Base-by-base conservation (phyloP, 2,113 vertebrate species). In the Chascanopsetta lugubris region DNA sequence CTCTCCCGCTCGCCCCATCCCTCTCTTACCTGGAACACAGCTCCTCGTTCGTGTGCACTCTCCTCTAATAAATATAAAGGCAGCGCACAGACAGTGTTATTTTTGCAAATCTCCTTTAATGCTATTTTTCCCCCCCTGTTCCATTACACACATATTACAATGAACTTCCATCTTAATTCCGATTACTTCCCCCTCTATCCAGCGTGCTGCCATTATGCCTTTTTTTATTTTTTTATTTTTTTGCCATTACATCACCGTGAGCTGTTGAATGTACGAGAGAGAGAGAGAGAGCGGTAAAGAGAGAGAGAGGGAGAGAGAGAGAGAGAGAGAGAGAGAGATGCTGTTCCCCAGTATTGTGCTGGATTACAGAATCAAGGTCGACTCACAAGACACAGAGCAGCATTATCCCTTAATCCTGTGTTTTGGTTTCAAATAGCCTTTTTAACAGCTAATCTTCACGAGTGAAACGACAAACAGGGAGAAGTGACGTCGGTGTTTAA, bases 401-500 rank as follows among this genome's bases (percentile, higher is more conserved):
- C 85, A 90, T 90, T 90, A 93, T 92, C 90, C 90, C 83, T 89
- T 90, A 92, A 90, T 91, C 89, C 85, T 85, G 75, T 92, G 90
- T 91, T 91, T 89, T 91, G 91, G 88, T 89, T 91, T 91, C 90
- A 92, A 90, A 91, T 90, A 89, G 85, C 86, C 84, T 90, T 90
- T 90, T 89, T 88, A n/a, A 88, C 77, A 87, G 83, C 83, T 89
- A 88, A 90, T 90, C 85, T 90, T 80, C 85, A 77, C 80, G 88
- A 88, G 85, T 86, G 86, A 91, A 91, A 87, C 85, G 88, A 89
- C 88, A 91, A 91, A 91, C 86, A 91, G 78, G 81, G 87, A 90
- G n/a, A 85, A 84, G 80, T 62, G 82, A 86, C 83, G 85, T 79
- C 83, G 73, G 90, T 90, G 87, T 89, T 90, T 86, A 86, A 88